A percentile compares a stretch with the other conserved stretches of the same genome.
These are phyloP conservation scores for Machaerirhynchus nigripectus DNA, from an alignment of 2,113 vertebrate genomes.

Conservation along the genomic window DNA sequence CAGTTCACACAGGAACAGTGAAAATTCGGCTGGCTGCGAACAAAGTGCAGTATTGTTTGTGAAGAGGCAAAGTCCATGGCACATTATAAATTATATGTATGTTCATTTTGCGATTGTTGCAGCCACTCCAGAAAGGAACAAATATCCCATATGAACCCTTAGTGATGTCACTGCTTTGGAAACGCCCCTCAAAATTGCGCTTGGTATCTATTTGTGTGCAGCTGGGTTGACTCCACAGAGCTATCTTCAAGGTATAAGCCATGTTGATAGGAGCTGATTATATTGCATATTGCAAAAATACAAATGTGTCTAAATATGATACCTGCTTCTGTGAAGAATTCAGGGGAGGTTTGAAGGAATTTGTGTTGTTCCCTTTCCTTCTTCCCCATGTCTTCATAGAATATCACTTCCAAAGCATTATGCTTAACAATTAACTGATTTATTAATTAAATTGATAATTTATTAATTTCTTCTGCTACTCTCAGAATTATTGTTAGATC, in stretches of 20 bases:
- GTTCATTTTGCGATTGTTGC: not conserved
- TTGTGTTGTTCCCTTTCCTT: not conserved
- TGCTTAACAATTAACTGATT: not conserved
- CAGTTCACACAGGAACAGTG: not conserved
- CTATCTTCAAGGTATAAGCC: not conserved
- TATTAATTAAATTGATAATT: too few relatives aligned
- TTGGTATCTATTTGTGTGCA: not conserved
- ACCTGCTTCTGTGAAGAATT: not conserved
- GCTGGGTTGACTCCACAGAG: not conserved
- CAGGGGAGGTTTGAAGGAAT: not conserved
- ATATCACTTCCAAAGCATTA: not conserved
- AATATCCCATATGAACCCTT: not conserved
- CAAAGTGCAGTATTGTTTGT: not conserved
- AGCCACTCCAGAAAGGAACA: not conserved
- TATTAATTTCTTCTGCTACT: not conserved
- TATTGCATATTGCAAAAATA: not conserved
- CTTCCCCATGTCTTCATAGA: not conserved
- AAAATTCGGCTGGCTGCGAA: not conserved
- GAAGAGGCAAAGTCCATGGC: not conserved
- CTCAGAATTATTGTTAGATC: not conserved
- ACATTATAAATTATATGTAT: not conserved
- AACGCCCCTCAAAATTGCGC: accelerated
- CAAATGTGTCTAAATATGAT: not conserved
- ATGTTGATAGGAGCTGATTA: not conserved
- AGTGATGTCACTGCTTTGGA: not conserved